Percentiles rank a stretch among this genome's conserved stretches.
These are phyloP conservation scores for Drosophila mettleri DNA, from an alignment of 2,888 invertebrate genomes.

Conservation along the genomic window DNA sequence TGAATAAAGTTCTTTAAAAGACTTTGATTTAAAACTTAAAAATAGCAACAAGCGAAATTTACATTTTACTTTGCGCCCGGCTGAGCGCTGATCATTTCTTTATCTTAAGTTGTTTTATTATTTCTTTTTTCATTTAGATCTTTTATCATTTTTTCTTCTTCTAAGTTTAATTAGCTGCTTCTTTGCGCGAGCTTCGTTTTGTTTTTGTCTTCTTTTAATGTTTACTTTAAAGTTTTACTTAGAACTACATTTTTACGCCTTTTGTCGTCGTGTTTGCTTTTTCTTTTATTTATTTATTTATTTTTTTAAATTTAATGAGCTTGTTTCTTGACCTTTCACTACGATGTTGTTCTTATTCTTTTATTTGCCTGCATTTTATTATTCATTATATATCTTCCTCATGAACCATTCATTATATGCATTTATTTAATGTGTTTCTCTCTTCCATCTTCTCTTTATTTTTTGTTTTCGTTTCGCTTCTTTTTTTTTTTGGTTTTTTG, in stretches of 20 bases:
- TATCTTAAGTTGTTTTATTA: slow-evolving; percentile 22
- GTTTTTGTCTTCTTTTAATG: slow-evolving; percentile 14
- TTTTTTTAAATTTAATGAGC: slow-evolving; percentile 71
- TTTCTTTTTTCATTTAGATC: slow-evolving; percentile 19
- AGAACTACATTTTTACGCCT: slow-evolving; percentile 53
- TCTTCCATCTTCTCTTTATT: slow-evolving; percentile 32
- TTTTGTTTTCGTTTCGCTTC: slow-evolving; percentile 43
- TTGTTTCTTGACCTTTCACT: slow-evolving; percentile 48
- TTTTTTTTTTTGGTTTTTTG: slow-evolving; percentile 23
- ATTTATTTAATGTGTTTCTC: slow-evolving; percentile 52
- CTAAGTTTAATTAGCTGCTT: slow-evolving; percentile 51
- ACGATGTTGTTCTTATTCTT: slow-evolving; percentile 14
- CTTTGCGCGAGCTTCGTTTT: slow-evolving; percentile 37
- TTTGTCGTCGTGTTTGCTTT: slow-evolving; percentile 45
- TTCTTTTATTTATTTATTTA: no score
- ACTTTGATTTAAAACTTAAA: slow-evolving; percentile 80
- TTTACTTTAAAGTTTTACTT: slow-evolving; percentile 59
- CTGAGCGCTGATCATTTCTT: slow-evolving; percentile 46
- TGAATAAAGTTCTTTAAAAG: slow-evolving; percentile 81
- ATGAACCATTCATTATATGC: slow-evolving; percentile 40
- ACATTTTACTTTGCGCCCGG: slow-evolving; percentile 70
- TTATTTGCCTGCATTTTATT: slow-evolving; percentile 37
- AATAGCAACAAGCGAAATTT: slow-evolving; percentile 83
- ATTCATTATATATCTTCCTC: slow-evolving; percentile 30
- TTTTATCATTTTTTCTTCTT: slow-evolving; percentile 18